Evolutionary conservation across 2,888 invertebrate genomes (phyloP).

Genomic region (Dicycla oo): DNA sequence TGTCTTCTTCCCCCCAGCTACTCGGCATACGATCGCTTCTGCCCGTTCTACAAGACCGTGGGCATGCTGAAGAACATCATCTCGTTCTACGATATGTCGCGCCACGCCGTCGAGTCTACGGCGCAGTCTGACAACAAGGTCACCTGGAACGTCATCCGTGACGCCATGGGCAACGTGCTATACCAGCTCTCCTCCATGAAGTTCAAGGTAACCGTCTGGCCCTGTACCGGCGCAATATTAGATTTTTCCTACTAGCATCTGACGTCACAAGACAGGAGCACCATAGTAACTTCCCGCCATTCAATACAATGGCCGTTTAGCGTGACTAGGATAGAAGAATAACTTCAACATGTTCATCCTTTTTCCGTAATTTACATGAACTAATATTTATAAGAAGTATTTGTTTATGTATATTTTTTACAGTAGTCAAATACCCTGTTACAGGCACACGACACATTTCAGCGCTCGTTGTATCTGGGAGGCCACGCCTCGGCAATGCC

Average conservation of each 20-base stretch:
- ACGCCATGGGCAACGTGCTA: conserved; percentile 98
- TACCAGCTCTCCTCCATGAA: conserved; percentile 99
- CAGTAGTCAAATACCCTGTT: no score
- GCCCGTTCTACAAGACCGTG: conserved; percentile 99
- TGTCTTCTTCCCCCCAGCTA: conserved; percentile 88
- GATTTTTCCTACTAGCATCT: neutral
- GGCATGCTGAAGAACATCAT: conserved; percentile 99
- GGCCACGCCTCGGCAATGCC: neutral
- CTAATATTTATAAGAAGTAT: neutral
- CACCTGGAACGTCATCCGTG: conserved; percentile 99
- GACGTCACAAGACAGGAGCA: neutral
- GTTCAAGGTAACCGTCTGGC: conserved; percentile 37
- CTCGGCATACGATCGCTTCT: conserved; percentile 98
- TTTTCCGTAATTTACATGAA: neutral
- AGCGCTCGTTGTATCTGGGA: neutral
- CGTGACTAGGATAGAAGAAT: neutral
- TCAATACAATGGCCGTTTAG: neutral
- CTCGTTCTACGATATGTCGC: conserved; percentile 99
- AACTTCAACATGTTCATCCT: no score
- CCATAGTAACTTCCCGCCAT: neutral
- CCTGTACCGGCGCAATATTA: neutral
- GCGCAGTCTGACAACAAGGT: conserved; percentile 99
- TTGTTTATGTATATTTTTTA: neutral
- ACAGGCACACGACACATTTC: neutral
- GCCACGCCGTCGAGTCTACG: conserved; percentile 99